Evolutionary conservation across 2,888 invertebrate species (phyloP), one percentile per base, ranked within the genome.

Genomic region (Acrocera orbiculus): DNA sequence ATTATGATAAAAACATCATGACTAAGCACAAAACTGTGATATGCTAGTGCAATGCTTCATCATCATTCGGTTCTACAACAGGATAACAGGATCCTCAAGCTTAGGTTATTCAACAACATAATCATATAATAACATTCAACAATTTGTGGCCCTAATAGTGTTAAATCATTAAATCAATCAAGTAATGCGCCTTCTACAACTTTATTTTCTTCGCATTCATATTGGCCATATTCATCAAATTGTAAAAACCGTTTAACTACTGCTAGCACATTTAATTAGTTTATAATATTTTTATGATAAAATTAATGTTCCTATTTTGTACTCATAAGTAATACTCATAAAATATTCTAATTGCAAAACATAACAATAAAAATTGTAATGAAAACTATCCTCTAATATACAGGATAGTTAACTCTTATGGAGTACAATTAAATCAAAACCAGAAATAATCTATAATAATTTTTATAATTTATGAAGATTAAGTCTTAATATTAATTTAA

Each of bases 1-100:
- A 93, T 63, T 93, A 93, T 62, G 93, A 93, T 64, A 93, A 93
- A 65, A 93, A 92, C 55, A 95, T 95, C 46, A 93, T 95, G 92
- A 89, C 83, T 42, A 95, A 58, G 73, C 78, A 23, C 73, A 78
- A 46, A 69, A 72, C 14, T 61, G 62, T 39, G 64, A 62, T 46
- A 53, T 13, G 44, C 58, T 11, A 47, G 46, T 32, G 48, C 47
- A 32, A 54, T 63, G 51, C 48, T 65, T 31, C 36, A 35, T 28
- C 45, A 43, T 32, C 35, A 19, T 2, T 8, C 22, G n/a, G 8
- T 8, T 22, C 8, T 22, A 9, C 22, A 22, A 22, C 4, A n/a
- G n/a, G n/a, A n/a, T n/a, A n/a, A n/a, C n/a, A n/a, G n/a, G n/a
- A n/a, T n/a, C n/a, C n/a, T n/a, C n/a, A n/a, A n/a, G n/a, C n/a